Base-by-base conservation (phyloP, 2,888 invertebrate genomes). In the Sclerodermus sp. region DNA sequence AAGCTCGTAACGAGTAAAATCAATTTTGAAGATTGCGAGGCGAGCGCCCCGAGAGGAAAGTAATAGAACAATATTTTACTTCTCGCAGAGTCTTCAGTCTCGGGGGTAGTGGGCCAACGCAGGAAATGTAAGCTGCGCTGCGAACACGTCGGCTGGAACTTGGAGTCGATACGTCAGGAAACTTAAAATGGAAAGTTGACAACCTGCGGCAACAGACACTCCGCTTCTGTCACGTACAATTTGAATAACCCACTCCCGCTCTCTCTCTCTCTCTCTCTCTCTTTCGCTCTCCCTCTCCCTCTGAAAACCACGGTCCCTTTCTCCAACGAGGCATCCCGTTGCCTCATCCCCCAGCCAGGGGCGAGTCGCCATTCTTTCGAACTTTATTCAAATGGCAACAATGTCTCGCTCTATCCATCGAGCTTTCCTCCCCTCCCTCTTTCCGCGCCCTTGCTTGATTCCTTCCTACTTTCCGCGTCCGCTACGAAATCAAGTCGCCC, bases 181-280 rank as follows among this genome's bases (percentile, higher is more conserved):
- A 54, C 41, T 51, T 49, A 54, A 62, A 59, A 55, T 56, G 54
- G 56, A 62, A 58, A 57, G 56, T 60, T 64, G 53, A 58, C 58
- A 58, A 58, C 42, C 53, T 16, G 34, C 37, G 31, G 50, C 40
- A 46, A 40, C 52, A 51, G 62, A 57, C 58, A 52, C 53, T 55
- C 53, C 49, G 57, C 55, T 57, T 42, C 53, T 51, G 58, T 65
- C 60, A 63, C 58, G 58, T 68, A 62, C 59, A 59, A 63, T 67
- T 60, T 60, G 55, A 64, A 60, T 64, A 59, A 47, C 42, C 50
- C 23, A 23, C 23, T 23, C 45, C 43, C 47, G 45, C 45, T 13
- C 36, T 9, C 4, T 34, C 45, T 31, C 49, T 23, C 37, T 16
- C 30, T 16, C 30, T 12, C 41, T 4, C 37, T 16, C 17, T 13